Base-by-base conservation (phyloP, 2,888 invertebrate genomes). In the Agrochola lota region DNA sequence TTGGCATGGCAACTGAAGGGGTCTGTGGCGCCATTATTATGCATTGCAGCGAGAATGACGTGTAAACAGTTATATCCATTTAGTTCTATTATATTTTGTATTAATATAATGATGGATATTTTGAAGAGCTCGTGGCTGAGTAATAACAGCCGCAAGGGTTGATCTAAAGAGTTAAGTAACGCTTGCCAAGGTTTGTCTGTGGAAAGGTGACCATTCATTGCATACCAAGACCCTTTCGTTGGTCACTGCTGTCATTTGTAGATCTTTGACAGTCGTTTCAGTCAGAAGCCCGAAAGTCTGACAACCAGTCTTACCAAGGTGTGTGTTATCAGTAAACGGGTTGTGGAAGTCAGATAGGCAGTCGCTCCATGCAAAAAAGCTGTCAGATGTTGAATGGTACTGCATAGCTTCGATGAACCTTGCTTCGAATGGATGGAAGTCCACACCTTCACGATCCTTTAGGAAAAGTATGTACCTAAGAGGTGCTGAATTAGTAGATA, bases 1-100 rank as follows among this genome's bases (percentile, higher is more conserved):
- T 71, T 81, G 81, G 69, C 81, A 57, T 73, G 52, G 15, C 69
- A 43, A 23, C 72, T 72, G 70, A 81, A 77, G 66, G 43, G 66
- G 46, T 15, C 0, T 12, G 23, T 72, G 76, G 70, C 26, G 80
- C 49, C 74, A 79, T 55, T 35, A 46, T 46, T 26, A 11, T 55
- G 40, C 26, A 17, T 60, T 60, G 60, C 11, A 49, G 35, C 43
- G n/a, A 17, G 26, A 71, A 46, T 1, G 30, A 49, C 43, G 40
- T 26, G n/a, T 46, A 63, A 26, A 57, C 43, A 57, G 55, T 63
- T 43, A 43, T 46, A 35, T 35, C 26, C 17, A 26, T 66, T 71
- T 26, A 11, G 0, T 30, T 74, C 30, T 26, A 20, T 30, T 35
- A 17, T 4, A 46, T 26, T 59, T 59, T n/a, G 20, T 2, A n/a